These are phyloP conservation scores for Stegastes partitus DNA, from an alignment of 2,113 vertebrate species.

Conservation along the genomic window DNA sequence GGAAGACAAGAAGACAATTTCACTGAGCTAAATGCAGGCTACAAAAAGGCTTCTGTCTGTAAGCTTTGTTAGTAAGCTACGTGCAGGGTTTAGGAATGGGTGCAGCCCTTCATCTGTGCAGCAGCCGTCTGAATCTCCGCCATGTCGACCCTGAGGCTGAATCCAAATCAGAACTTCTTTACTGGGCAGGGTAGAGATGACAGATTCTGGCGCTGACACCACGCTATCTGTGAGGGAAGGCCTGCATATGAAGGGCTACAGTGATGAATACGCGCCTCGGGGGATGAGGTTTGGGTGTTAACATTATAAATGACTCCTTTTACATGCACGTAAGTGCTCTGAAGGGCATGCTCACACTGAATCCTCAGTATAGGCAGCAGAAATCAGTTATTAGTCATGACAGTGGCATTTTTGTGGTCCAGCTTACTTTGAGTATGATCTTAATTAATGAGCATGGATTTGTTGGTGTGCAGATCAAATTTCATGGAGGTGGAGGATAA, in stretches of 20 bases:
- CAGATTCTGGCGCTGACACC: constrained; percentile 39
- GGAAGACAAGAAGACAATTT: too few relatives aligned
- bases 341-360: not conserved
- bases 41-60: too few relatives aligned
- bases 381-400: constrained; percentile 11
- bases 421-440: not conserved
- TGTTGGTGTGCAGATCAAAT: constrained; percentile 8
- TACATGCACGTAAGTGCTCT: constrained; percentile 16
- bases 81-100: not conserved
- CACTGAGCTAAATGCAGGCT: too few relatives aligned
- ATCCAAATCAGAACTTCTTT: constrained; percentile 15
- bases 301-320: constrained; percentile 33
- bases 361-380: constrained; percentile 4
- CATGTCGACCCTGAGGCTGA: not conserved
- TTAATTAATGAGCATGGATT: not conserved
- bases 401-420: not conserved
- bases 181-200: constrained; percentile 24
- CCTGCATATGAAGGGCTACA: not conserved
- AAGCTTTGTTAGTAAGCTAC: too few relatives aligned
- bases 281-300: constrained; percentile 27
- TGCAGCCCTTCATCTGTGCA: constrained; percentile 42
- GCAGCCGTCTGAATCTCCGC: constrained; percentile 47
- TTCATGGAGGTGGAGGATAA: not conserved
- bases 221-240: constrained; percentile 19
- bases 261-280: constrained; percentile 18